phyloP scores from a whole-genome alignment of 2,797 vertebrate genomes.

The Sebastes aleutianus region DNA sequence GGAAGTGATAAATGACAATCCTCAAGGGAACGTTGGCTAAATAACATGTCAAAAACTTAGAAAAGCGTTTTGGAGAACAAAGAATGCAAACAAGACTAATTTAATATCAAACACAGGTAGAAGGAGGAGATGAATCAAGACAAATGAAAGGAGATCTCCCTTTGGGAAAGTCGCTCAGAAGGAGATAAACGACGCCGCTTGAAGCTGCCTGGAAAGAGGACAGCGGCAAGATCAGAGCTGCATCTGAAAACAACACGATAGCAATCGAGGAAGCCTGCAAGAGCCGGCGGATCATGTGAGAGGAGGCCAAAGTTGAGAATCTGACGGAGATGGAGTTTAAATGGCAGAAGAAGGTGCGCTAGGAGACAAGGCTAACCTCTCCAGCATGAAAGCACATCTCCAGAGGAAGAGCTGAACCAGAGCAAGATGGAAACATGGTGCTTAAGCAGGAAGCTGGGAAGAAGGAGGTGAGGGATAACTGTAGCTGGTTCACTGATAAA shows the following conservation, averaged over 20 bases:
- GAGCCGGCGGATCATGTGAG: not conserved
- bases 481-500: not conserved
- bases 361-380: not conserved
- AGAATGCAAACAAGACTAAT: conserved; percentile 24
- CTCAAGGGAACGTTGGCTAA: not conserved
- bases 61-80: conserved; percentile 11
- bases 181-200: conserved; percentile 14
- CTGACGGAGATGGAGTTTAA: not conserved
- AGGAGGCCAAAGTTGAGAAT: not conserved
- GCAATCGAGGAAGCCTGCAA: not conserved
- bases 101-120: conserved; percentile 31
- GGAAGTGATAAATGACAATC: conserved; percentile 7
- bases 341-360: not conserved
- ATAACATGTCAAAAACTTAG: conserved; percentile 4
- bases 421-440: not conserved
- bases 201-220: conserved; percentile 7
- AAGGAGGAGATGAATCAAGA: conserved; percentile 23
- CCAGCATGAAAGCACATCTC: not conserved
- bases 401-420: not conserved
- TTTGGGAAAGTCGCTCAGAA: conserved; percentile 3
- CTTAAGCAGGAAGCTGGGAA: not conserved
- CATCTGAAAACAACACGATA: conserved; percentile 13
- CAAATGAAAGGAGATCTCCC: conserved; percentile 32
- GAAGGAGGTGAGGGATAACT: not conserved
- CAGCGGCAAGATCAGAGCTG: conserved; percentile 20